Evolutionary conservation across 2,888 invertebrate genomes (phyloP).

Genomic region (Laothoe populi): DNA sequence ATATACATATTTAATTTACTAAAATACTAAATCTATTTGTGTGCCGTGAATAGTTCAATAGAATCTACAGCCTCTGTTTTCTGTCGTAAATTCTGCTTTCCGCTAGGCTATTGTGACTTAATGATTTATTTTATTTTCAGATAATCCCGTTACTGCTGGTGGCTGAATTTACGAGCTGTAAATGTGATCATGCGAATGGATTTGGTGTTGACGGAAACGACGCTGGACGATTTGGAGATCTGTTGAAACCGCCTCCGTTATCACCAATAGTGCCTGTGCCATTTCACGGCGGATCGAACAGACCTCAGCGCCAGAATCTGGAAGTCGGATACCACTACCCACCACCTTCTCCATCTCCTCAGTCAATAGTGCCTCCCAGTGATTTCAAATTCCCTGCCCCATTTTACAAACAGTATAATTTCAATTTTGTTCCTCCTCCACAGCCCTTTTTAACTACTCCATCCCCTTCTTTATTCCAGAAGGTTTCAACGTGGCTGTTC

Average conservation of each 20-base stretch:
- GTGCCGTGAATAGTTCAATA: no score
- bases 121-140: conserved; percentile 58
- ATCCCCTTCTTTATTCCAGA: conserved; percentile 83
- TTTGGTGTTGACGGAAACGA: conserved; percentile 55
- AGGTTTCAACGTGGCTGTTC: conserved; percentile 86
- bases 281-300: conserved; percentile 64
- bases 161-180: conserved; percentile 56
- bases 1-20: no score
- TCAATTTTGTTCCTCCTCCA: conserved; percentile 75
- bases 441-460: conserved; percentile 74
- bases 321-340: conserved; percentile 68
- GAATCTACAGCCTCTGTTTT: no score
- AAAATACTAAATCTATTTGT: no score
- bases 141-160: conserved; percentile 64
- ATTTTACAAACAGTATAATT: conserved; percentile 78
- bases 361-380: conserved; percentile 41
- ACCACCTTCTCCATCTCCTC: conserved; percentile 51
- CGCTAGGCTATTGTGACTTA: conserved; percentile 17
- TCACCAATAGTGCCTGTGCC: conserved; percentile 69
- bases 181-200: conserved; percentile 58
- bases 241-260: conserved; percentile 74
- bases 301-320: conserved; percentile 64
- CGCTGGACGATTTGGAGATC: conserved; percentile 65
- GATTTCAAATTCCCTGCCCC: conserved; percentile 77
- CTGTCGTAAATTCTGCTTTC: no score